Base-by-base conservation (phyloP, 2,888 invertebrate species). In the Muscina levida region DNA sequence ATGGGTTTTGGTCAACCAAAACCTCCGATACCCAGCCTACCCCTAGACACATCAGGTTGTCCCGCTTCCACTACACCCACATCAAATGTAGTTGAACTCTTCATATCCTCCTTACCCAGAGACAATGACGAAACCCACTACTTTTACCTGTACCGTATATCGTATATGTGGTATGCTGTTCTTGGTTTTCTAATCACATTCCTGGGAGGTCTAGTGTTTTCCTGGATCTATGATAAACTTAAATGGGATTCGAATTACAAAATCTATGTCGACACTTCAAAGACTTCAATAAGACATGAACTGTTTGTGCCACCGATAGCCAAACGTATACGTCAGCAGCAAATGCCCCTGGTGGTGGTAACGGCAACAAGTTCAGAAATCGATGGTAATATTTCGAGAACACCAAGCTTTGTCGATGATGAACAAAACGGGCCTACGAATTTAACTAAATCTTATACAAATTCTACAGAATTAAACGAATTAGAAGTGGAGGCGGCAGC, bases 1-100 rank as follows among this genome's bases (percentile, higher is more conserved):
- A 94, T 97, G 83, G 97, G 96, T 67, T 96, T 97, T 88, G 97
- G 97, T 0, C 93, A 93, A 3, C 94, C 96, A 0, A 94, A 94
- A 84, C 95, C 95, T 0, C 88, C 92, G 0, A 87, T 92, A 0
- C 88, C 89, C 5, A 91, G 90, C 62, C 87, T 95, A 51, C 92
- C 93, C 0, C 91, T 94, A 51, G 92, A 92, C 13, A 92, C 91
- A 0, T 92, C 91, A 3, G 93, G 93, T 42, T 95, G 95, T 77
- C 84, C 87, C 0, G 53, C 51, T 5, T 48, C 71, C 19, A 73
- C 3, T 2, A 76, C 83, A 17, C 68, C 68, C 24, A 83, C 84
- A 1, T 84, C 82, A 46, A 84, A 85, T 24, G 77, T 82, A 13
- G 67, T 31, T 0, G 85, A 86, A 17, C 46, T 86, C 0, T 84